These are phyloP conservation scores for Spodoptera exigua DNA, from an alignment of 2,888 invertebrate species.

Conservation along the genomic window DNA sequence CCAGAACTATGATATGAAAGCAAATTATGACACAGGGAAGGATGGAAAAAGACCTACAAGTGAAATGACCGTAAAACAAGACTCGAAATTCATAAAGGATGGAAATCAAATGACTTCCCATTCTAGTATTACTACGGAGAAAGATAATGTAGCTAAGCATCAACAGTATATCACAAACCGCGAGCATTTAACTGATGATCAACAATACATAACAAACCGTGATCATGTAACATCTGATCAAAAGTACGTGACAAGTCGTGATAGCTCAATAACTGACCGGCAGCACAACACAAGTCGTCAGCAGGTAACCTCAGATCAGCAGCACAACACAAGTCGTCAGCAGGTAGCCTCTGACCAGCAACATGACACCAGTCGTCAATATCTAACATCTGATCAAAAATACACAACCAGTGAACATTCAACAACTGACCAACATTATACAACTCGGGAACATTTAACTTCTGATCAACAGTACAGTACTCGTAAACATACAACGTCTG, in stretches of 20 bases:
- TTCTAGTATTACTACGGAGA: conserved; percentile 79
- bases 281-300: conserved; percentile 18
- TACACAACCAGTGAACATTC: conserved; percentile 19
- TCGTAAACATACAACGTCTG: conserved; percentile 40
- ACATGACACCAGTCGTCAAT: conserved; percentile 15
- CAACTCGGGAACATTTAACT: conserved; percentile 25
- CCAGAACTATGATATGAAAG: conserved; percentile 87
- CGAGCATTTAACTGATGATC: conserved; percentile 68
- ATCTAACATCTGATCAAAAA: conserved; percentile 28
- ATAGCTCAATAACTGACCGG: conserved; percentile 31
- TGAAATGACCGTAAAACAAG: conserved; percentile 78
- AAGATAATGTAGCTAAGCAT: conserved; percentile 76
- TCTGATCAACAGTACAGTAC: conserved; percentile 42
- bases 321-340: conserved; percentile 13
- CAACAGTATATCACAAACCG: conserved; percentile 75
- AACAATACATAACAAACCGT: conserved; percentile 35
- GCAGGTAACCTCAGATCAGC: not conserved
- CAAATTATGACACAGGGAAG: conserved; percentile 88
- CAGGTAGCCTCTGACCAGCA: conserved; percentile 35
- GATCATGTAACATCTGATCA: conserved; percentile 38
- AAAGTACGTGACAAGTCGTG: conserved; percentile 26
- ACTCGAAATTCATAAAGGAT: conserved; percentile 82
- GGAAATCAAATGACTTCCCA: conserved; percentile 80
- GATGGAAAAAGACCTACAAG: conserved; percentile 84
- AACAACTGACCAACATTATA: conserved; percentile 31